Conservation (phyloP, 2,113 vertebrate species). For the Xenopus laevis region DNA sequence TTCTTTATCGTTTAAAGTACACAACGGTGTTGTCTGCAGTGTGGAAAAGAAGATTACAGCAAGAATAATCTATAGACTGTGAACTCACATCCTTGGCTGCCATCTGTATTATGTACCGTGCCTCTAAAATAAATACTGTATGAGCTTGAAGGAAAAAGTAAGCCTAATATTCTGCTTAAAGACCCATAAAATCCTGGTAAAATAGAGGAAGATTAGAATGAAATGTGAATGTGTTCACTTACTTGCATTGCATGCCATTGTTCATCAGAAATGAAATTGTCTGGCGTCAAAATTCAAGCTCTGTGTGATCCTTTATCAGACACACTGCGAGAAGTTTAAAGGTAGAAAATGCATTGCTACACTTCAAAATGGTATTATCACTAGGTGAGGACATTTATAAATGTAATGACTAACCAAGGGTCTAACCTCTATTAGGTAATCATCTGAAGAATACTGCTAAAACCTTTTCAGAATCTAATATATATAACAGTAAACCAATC, state of each 20-base stretch:
- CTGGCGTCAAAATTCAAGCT: neutral
- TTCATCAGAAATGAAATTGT: neutral
- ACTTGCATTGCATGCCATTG: neutral
- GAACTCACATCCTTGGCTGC: too few relatives aligned
- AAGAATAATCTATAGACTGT: too few relatives aligned
- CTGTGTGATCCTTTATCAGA: too few relatives aligned
- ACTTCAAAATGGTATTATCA: neutral
- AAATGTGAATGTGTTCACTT: neutral
- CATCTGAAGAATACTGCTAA: too few relatives aligned
- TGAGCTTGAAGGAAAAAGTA: neutral
- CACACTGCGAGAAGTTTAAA: neutral
- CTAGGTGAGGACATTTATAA: neutral
- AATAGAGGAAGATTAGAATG: neutral
- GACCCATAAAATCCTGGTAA: neutral
- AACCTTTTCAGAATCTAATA: too few relatives aligned
- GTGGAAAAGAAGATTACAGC: too few relatives aligned
- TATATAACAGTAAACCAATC: too few relatives aligned
- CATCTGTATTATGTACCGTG: too few relatives aligned
- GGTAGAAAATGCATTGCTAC: neutral
- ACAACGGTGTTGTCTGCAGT: too few relatives aligned
- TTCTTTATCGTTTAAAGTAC: too few relatives aligned
- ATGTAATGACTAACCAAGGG: neutral
- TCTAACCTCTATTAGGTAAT: too few relatives aligned
- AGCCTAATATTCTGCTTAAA: neutral
- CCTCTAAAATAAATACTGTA: neutral